A percentile compares a stretch with the other conserved stretches of the same genome.
phyloP scores from a whole-genome alignment of 2,113 vertebrate genomes.

The Zapornia atra region DNA sequence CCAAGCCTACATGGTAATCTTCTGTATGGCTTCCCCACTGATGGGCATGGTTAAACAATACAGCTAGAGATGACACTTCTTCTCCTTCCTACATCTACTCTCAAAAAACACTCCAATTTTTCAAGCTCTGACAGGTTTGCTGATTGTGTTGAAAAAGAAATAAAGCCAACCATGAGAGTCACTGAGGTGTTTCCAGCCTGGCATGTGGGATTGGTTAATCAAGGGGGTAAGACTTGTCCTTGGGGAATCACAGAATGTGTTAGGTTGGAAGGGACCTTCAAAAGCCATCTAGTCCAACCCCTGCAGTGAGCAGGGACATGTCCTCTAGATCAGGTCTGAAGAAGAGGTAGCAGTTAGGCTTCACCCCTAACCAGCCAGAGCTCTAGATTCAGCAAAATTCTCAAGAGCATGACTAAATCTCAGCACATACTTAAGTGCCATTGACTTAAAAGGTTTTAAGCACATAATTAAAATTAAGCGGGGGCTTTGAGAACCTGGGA shows the following conservation, averaged over 20 bases:
- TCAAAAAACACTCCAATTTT: background rate
- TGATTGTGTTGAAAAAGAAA: background rate
- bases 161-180: background rate
- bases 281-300: too few relatives aligned
- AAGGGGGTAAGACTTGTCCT: background rate
- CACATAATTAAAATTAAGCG: background rate
- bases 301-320: too few relatives aligned
- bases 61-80: background rate
- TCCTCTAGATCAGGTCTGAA: too few relatives aligned
- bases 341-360: background rate
- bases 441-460: background rate
- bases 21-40: background rate
- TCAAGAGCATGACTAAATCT: background rate
- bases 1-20: background rate
- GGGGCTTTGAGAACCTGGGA: background rate
- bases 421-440: background rate
- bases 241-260: background rate
- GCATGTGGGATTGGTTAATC: background rate
- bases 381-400: background rate
- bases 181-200: background rate
- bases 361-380: background rate
- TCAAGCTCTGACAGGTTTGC: background rate
- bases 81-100: background rate
- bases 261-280: too few relatives aligned
- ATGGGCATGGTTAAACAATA: background rate